A percentile compares a stretch with the other conserved stretches of the same genome.
Conservation (phyloP, 2,797 vertebrate genomes). For the Trematocara caparti region DNA sequence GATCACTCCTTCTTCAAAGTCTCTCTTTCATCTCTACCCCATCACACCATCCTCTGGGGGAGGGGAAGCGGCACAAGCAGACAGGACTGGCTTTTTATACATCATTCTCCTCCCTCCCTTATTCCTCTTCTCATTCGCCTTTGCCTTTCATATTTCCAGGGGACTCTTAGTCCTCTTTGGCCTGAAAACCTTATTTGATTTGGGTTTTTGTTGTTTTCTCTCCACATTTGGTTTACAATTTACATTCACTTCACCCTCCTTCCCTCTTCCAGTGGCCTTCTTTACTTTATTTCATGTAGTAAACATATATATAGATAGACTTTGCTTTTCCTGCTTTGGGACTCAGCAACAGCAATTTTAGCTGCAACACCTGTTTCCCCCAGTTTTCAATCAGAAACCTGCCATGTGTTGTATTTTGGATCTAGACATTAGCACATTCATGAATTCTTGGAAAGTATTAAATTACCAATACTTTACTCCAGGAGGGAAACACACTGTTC, state of each 20-base stretch:
- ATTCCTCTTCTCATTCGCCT: slow-evolving; percentile 17
- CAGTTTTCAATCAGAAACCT: not conserved
- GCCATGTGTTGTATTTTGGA: not conserved
- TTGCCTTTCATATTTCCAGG: slow-evolving; percentile 8
- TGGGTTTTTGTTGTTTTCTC: not conserved
- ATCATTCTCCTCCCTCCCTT: slow-evolving; percentile 51
- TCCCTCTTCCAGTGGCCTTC: not conserved
- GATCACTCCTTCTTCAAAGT: slow-evolving; percentile 71
- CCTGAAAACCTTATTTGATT: slow-evolving; percentile 13
- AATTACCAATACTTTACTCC: not conserved
- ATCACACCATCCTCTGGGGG: slow-evolving; percentile 63
- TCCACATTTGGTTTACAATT: not conserved
- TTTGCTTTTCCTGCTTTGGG: not conserved
- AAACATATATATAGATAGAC: not conserved
- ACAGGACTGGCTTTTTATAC: slow-evolving; percentile 55
- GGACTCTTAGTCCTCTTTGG: slow-evolving; percentile 27
- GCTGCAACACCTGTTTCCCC: not conserved
- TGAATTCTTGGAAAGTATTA: not conserved
- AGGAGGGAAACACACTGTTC: not conserved
- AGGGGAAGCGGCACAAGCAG: slow-evolving; percentile 41
- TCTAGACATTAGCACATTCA: not conserved
- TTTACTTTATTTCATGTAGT: not conserved
- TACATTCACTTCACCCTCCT: not conserved
- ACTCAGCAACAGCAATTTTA: not conserved
- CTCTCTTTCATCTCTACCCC: slow-evolving; percentile 68